Percentiles rank a stretch among this genome's conserved stretches.
phyloP scores from a whole-genome alignment of 2,797 vertebrate species.

The Parotocinclus haroldoi region DNA sequence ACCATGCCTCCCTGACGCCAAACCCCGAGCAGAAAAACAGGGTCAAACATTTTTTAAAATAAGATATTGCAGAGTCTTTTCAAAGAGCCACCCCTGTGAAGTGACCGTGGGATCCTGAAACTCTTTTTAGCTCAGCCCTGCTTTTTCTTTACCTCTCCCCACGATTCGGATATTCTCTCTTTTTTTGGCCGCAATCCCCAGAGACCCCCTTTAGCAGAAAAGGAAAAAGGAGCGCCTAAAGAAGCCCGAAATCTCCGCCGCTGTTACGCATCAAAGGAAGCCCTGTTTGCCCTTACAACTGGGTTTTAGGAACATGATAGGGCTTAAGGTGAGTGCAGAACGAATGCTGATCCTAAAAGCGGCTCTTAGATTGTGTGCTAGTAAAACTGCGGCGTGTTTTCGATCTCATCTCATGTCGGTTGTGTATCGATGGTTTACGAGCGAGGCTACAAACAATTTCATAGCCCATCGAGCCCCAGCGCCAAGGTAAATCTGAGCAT shows the following conservation, averaged over 20 bases:
- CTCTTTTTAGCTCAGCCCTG: conserved; percentile 14
- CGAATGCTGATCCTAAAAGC: conserved; percentile 17
- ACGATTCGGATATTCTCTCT: conserved; percentile 8
- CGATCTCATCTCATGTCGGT: too few relatives aligned
- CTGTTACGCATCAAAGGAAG: conserved; percentile 50
- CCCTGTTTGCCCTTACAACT: conserved; percentile 18
- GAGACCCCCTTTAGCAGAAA: conserved; percentile 66
- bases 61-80: too few relatives aligned
- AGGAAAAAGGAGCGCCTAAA: conserved; percentile 55
- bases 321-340: conserved; percentile 5
- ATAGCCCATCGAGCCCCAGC: too few relatives aligned
- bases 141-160: conserved; percentile 2
- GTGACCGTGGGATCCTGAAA: too few relatives aligned
- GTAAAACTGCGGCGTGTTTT: too few relatives aligned
- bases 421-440: too few relatives aligned
- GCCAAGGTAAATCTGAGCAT: too few relatives aligned
- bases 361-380: background rate
- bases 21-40: too few relatives aligned
- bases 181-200: conserved; percentile 55
- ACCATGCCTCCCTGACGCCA: too few relatives aligned
- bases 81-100: too few relatives aligned
- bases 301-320: conserved; percentile 7
- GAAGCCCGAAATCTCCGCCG: conserved; percentile 21
- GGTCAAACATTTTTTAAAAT: too few relatives aligned
- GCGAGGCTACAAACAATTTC: too few relatives aligned